Evolutionary conservation across 2,113 vertebrate genomes (phyloP).

Genomic region (Strigops habroptila): DNA sequence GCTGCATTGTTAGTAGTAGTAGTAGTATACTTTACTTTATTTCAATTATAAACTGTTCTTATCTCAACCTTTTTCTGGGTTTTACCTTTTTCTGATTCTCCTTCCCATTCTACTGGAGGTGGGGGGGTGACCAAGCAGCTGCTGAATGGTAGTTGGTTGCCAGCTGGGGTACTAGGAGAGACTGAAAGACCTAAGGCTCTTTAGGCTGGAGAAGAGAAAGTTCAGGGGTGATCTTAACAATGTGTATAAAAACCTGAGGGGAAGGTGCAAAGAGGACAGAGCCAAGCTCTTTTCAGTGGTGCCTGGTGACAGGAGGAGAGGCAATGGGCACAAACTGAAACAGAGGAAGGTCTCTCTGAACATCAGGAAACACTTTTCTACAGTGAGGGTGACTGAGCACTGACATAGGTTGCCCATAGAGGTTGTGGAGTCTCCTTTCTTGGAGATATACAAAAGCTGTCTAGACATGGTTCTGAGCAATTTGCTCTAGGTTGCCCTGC

Average conservation of each 20-base stretch:
- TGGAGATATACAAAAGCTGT: not conserved
- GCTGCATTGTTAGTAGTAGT: not conserved
- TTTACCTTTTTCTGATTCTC: not conserved
- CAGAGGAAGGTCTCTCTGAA: not conserved
- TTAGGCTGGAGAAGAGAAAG: not conserved
- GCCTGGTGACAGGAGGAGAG: not conserved
- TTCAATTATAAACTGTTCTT: not conserved
- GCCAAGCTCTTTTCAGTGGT: not conserved
- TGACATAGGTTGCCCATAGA: not conserved
- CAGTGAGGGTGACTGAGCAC: not conserved
- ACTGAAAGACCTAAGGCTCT: not conserved
- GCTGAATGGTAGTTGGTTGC: not conserved
- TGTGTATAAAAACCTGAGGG: not conserved
- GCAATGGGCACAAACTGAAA: not conserved
- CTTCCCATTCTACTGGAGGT: not conserved
- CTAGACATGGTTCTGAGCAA: not conserved
- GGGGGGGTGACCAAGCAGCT: not conserved
- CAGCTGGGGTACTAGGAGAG: not conserved
- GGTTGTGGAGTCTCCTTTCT: not conserved
- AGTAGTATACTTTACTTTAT: not conserved
- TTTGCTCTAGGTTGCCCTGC: not conserved
- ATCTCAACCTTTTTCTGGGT: not conserved
- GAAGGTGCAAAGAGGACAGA: not conserved
- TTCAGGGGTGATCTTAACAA: not conserved
- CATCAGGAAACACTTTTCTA: not conserved